phyloP scores from a whole-genome alignment of 2,797 vertebrate genomes.

The Tragelaphus oryx region DNA sequence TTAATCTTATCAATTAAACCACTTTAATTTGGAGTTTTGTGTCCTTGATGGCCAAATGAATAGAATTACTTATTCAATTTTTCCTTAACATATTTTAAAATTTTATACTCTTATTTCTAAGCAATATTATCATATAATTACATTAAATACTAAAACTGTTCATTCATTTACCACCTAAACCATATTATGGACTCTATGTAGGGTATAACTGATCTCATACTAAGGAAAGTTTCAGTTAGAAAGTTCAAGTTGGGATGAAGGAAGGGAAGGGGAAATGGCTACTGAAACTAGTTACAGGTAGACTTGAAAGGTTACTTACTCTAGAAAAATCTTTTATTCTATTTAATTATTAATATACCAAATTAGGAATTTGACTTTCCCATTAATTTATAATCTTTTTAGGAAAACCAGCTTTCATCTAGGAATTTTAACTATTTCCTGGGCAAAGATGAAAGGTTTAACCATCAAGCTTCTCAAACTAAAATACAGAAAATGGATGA shows the following conservation, averaged over 20 bases:
- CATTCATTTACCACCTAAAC: background rate
- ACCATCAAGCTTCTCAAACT: conserved; percentile 25
- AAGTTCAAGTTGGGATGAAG: background rate
- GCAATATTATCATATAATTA: background rate
- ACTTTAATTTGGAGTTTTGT: background rate
- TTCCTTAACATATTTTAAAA: conserved; percentile 1
- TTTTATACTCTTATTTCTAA: background rate
- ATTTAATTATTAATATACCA: background rate
- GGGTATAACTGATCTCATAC: background rate
- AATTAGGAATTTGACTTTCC: conserved; percentile 31
- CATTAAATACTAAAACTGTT: background rate
- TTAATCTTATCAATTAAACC: background rate
- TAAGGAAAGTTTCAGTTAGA: background rate
- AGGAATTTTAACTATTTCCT: background rate
- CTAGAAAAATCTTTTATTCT: conserved; percentile 18
- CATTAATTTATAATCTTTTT: conserved; percentile 10
- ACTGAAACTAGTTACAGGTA: background rate
- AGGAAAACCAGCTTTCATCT: background rate
- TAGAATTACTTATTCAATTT: background rate
- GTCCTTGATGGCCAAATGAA: background rate
- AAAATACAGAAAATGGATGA: background rate
- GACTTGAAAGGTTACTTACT: background rate
- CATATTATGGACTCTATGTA: background rate
- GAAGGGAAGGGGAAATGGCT: background rate
- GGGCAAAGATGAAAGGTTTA: background rate